Evolutionary conservation across 2,797 vertebrate species (phyloP).

Genomic region (Tachyglossus aculeatus): DNA sequence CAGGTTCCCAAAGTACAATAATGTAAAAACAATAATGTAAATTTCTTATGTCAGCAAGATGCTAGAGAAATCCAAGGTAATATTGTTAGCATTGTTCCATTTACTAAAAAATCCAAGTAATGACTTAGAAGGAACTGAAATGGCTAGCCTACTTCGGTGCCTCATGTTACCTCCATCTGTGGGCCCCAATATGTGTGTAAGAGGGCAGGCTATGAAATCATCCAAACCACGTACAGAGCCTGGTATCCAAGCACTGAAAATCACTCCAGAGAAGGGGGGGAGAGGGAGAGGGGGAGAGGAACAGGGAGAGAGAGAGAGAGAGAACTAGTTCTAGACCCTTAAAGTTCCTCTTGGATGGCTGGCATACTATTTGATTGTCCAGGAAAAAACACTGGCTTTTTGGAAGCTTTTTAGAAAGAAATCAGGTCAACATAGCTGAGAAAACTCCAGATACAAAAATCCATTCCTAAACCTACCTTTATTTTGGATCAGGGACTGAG

Average conservation of each 20-base stretch:
- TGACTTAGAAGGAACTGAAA: background rate
- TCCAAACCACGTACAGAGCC: no score
- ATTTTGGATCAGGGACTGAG: no score
- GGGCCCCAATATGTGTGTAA: background rate
- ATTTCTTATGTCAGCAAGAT: background rate
- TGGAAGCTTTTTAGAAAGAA: background rate
- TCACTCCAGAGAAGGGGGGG: background rate
- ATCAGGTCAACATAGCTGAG: background rate
- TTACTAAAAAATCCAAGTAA: background rate
- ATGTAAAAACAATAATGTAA: background rate
- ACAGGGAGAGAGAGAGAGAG: background rate
- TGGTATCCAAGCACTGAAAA: background rate
- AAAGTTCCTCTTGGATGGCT: background rate
- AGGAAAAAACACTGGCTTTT: background rate
- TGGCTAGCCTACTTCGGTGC: background rate
- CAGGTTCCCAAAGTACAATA: no score
- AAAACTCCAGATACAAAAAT: background rate
- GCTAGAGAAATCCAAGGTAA: background rate
- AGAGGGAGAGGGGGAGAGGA: background rate
- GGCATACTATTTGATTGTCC: background rate
- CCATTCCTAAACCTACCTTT: background rate
- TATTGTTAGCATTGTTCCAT: no score
- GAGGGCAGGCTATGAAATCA: background rate
- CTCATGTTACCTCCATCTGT: rapidly evolving
- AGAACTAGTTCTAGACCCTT: background rate